Evolutionary conservation across 2,113 vertebrate species (phyloP).

Genomic region (Paralichthys olivaceus): DNA sequence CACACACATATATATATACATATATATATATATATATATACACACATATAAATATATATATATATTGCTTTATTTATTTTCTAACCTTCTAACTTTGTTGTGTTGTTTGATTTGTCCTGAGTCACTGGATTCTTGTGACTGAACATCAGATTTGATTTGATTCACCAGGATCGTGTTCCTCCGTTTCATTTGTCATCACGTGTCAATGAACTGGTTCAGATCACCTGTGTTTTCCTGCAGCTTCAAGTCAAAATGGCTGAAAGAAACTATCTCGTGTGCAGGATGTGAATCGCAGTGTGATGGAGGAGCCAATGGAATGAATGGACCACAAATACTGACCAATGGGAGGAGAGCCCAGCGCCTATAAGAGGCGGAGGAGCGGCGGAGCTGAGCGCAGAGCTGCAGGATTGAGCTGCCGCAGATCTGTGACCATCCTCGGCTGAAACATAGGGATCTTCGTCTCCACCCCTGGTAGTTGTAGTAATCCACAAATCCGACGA

Average conservation of each 20-base stretch:
- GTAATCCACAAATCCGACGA: conserved; percentile 43
- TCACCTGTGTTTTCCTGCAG: not conserved
- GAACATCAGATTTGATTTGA: too few species aligned
- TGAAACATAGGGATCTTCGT: conserved; percentile 80
- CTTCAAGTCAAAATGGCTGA: not conserved
- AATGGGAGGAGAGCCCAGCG: conserved; percentile 77
- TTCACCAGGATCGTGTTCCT: too few species aligned
- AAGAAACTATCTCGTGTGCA: not conserved
- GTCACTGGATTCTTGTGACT: too few species aligned
- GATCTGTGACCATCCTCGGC: conserved; percentile 24
- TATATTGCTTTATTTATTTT: too few species aligned
- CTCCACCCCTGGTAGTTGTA: conserved; percentile 65
- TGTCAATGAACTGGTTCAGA: not conserved
- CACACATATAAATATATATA: too few species aligned
- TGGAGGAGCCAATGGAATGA: conserved; percentile 84
- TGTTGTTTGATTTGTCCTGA: too few species aligned
- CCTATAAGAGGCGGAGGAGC: conserved; percentile 83
- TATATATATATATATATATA: too few species aligned
- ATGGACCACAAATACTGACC: conserved; percentile 90
- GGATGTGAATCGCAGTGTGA: not conserved
- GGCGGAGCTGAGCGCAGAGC: conserved; percentile 47
- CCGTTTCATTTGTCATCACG: too few species aligned
- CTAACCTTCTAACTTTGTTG: too few species aligned
- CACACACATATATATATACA: too few species aligned
- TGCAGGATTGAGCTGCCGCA: conserved; percentile 26